Base-by-base conservation (phyloP, 2,113 vertebrate genomes). In the Plotosus lineatus region DNA sequence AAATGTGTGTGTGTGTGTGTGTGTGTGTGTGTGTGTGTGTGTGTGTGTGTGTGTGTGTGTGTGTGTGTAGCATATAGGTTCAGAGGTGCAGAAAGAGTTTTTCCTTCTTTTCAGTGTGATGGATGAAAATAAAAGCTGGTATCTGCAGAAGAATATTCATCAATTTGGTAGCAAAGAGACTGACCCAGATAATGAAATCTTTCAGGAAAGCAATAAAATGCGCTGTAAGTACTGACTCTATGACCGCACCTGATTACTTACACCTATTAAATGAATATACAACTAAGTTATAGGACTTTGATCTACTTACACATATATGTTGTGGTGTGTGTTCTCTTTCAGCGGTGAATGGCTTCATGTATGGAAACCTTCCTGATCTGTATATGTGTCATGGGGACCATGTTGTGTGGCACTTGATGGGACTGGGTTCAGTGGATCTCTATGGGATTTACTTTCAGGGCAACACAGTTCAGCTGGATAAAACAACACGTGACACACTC, bases 121-220 rank as follows among this genome's bases (percentile, higher is more conserved):
- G n/a, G 96, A 99, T 90, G 98, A 99, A 90, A 98, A 98, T 80
- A 69, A 92, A 83, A 99, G 97, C 90, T 93, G 93, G 92, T 99
- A 97, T 86, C 86, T 98, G 74, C 68, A 91, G 3, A 86, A 93
- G 61, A 99, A 98, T 72, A 94, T 96, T 0, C 9, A 88, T 9
- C 76, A 0, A 6, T 96, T 95, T 88, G 90, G 93, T 66, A 90
- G 69, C 63, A 76, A 11, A 3, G 78, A 88, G 36, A 87, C 89
- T 69, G 38, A 95, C 68, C 63, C 50, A 55, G 82, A 90, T 0
- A 75, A 95, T 10, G 86, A 90, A 61, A 89, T 88, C 72, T 97
- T 99, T 86, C 80, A 89, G 82, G 95, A 97, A 86, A 98, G 96
- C 89, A 99, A 99, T 87, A 92, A 88, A 87, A 99, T 97, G 97